These are phyloP conservation scores for Stenolophus ochropezus DNA, from an alignment of 2,888 invertebrate species.

Conservation along the genomic window DNA sequence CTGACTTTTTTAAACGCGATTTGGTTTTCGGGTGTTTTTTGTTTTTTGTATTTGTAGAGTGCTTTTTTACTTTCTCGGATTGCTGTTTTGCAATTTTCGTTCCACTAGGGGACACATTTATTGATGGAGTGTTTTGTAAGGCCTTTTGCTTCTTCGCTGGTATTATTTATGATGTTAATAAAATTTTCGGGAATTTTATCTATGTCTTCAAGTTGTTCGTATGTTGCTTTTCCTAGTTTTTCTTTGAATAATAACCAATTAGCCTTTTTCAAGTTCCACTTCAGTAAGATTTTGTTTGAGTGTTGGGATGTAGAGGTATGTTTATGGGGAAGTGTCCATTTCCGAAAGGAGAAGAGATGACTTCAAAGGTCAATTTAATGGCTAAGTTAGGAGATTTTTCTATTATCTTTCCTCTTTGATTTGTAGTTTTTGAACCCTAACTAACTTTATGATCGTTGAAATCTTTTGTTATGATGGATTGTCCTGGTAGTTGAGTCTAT, in stretches of 20 bases:
- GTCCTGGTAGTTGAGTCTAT: neutral
- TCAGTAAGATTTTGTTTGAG: neutral
- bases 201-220: neutral
- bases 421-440: neutral
- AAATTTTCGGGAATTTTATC: neutral
- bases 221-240: neutral
- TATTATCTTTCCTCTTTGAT: neutral
- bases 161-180: no score
- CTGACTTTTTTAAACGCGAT: neutral
- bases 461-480: neutral
- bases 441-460: neutral
- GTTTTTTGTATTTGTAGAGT: neutral
- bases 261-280: neutral
- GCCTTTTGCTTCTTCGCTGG: neutral
- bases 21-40: neutral
- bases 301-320: neutral
- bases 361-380: neutral
- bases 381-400: neutral
- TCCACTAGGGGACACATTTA: neutral
- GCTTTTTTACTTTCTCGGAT: neutral
- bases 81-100: neutral
- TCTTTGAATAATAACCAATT: neutral
- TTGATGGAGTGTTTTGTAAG: neutral
- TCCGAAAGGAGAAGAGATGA: neutral
- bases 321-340: neutral